Evolutionary conservation across 1,140 invertebrate species (phyloP), one percentile per base, ranked within the genome.

Genomic region (Pseudomyrmex dendroicus): DNA sequence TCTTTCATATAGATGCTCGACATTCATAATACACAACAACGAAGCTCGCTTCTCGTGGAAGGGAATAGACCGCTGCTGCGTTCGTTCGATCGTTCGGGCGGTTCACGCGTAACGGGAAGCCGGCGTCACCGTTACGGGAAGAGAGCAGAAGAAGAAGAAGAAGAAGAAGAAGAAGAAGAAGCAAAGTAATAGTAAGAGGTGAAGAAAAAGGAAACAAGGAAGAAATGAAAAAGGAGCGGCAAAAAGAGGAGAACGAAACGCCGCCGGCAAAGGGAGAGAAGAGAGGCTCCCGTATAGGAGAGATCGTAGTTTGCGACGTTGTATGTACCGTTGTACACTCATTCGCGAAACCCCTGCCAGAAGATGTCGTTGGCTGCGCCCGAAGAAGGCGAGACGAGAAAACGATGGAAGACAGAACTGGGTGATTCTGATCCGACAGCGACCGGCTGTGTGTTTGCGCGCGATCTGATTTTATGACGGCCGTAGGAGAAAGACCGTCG

Each of bases 21-120:
- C 57, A 89, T 90, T 84, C 89, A 90, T 90, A 89, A 90, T 90
- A 82, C 5, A 35, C 35, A 35, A 35, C 82, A 90, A 83, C 78
- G 73, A 84, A 77, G 70, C 35, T 61, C 73, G 84, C 57, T 48
- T 73, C 35, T 35, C 35, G 66, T 77, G 85, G 67, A 78, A 86
- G 72, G 88, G 76, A 89, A 86, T 77, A 86, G 80, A 72, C 61
- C 20, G 86, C 64, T 73, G 20, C 48, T 72, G 61, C 59, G 66
- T 77, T 67, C 62, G 48, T 68, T 68, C 66, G 66, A 50, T 25
- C 35, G 35, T 35, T 35, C 35, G 61, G 70, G 84, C 68, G 83
- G 67, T 84, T 87, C 85, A 84, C 77, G 86, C 59, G 76, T 90
- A 90, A 90, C 89, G 89, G 89, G 85, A 88, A 88, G 83, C 82